Percentiles rank a stretch among this genome's conserved stretches.
Evolutionary conservation across 2,888 invertebrate species (phyloP).

Genomic region (Tenthredo amoena): DNA sequence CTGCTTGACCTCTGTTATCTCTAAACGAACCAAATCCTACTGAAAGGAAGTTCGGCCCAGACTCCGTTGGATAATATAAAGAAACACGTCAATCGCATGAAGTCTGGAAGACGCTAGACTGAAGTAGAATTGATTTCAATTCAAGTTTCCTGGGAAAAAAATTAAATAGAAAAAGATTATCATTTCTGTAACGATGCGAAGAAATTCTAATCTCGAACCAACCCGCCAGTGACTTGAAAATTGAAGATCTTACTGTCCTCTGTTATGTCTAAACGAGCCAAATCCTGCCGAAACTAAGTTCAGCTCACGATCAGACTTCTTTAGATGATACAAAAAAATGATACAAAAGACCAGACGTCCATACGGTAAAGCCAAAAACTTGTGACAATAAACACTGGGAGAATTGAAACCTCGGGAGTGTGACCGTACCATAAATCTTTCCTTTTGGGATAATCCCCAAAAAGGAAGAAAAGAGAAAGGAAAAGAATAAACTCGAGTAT

Average conservation of each 20-base stretch:
- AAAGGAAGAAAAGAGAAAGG: neutral
- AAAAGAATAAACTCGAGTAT: neutral
- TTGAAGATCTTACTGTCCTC: neutral
- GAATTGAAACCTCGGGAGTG: constrained; percentile 23
- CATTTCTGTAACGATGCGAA: neutral
- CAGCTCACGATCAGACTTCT: neutral
- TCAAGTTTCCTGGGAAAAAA: neutral
- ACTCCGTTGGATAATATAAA: neutral
- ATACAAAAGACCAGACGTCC: constrained; percentile 14
- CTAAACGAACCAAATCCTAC: neutral
- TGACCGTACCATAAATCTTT: constrained; percentile 36
- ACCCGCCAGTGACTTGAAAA: neutral
- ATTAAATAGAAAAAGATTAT: neutral
- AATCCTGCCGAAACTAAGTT: neutral
- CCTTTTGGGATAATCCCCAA: constrained; percentile 25
- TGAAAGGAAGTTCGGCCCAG: neutral
- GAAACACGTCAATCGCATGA: constrained; percentile 26
- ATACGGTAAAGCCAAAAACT: neutral
- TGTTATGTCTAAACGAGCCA: neutral
- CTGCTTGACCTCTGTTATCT: neutral
- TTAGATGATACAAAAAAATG: neutral
- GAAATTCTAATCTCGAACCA: neutral
- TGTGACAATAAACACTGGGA: neutral
- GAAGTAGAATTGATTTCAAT: neutral
- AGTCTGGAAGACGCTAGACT: neutral